Evolutionary conservation across 2,888 invertebrate genomes (phyloP).

Genomic region (Proisotoma minuta): DNA sequence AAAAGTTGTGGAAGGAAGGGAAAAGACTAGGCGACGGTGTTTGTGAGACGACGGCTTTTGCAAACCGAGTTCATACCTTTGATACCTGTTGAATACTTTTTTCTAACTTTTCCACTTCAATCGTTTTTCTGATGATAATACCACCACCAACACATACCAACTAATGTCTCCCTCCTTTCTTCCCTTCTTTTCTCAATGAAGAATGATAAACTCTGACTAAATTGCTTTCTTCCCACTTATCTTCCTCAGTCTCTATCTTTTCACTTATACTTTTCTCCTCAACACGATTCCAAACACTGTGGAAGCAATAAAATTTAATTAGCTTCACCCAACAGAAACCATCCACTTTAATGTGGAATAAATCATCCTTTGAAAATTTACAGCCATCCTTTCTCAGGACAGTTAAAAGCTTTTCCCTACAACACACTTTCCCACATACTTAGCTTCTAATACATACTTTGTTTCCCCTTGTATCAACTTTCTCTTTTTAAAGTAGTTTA

Average conservation of each 20-base stretch:
- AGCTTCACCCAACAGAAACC: too few relatives aligned
- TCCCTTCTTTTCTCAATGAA: slow-evolving; percentile 12
- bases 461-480: too few relatives aligned
- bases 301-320: slow-evolving; percentile 5
- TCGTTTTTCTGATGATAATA: slow-evolving; percentile 26
- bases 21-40: background rate
- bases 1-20: background rate
- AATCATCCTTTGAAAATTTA: background rate
- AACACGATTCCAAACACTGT: too few relatives aligned
- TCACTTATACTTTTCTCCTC: slow-evolving; percentile 2
- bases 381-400: too few relatives aligned
- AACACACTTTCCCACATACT: too few relatives aligned
- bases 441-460: too few relatives aligned
- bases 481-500: too few relatives aligned
- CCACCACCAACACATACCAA: slow-evolving; percentile 15
- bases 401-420: too few relatives aligned
- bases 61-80: too few relatives aligned
- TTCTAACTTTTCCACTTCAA: slow-evolving; percentile 29
- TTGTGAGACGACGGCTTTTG: background rate
- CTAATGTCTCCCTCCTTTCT: slow-evolving; percentile 9
- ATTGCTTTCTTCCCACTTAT: slow-evolving; percentile 9
- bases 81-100: slow-evolving; percentile 46
- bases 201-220: slow-evolving; percentile 18
- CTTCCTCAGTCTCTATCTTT: slow-evolving; percentile 1
- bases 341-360: background rate